phyloP scores from a whole-genome alignment of 2,888 invertebrate genomes.

The Philonicus albiceps region DNA sequence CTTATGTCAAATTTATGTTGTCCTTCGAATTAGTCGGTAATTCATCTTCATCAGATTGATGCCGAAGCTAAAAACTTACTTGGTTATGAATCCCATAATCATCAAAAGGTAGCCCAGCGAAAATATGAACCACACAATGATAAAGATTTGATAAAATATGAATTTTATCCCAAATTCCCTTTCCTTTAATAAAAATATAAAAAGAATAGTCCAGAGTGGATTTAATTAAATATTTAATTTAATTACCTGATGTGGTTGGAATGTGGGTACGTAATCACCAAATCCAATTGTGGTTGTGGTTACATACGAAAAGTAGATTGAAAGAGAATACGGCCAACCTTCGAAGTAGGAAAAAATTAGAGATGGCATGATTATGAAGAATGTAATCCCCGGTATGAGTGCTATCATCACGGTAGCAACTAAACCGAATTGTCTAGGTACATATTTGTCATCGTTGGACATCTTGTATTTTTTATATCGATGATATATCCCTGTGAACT shows the following conservation, averaged over 20 bases:
- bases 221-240: background rate
- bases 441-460: slow-evolving; percentile 69
- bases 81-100: slow-evolving; percentile 84
- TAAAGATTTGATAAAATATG: slow-evolving; percentile 79
- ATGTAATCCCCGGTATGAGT: slow-evolving; percentile 85
- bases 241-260: slow-evolving; percentile 59
- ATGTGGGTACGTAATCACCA: slow-evolving; percentile 87
- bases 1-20: slow-evolving; percentile 51
- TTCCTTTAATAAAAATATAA: slow-evolving; percentile 52
- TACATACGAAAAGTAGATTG: slow-evolving; percentile 88
- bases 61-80: slow-evolving; percentile 55
- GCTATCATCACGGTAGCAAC: slow-evolving; percentile 83
- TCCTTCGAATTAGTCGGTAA: slow-evolving; percentile 32
- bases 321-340: slow-evolving; percentile 83
- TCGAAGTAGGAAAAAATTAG: slow-evolving; percentile 85
- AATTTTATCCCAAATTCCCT: slow-evolving; percentile 68
- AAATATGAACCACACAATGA: slow-evolving; percentile 89
- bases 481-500: slow-evolving; percentile 81
- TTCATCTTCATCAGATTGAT: background rate
- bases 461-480: slow-evolving; percentile 78
- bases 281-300: slow-evolving; percentile 90
- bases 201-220: background rate
- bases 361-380: slow-evolving; percentile 87
- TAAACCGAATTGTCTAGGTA: slow-evolving; percentile 75
- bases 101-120: slow-evolving; percentile 91